These are phyloP conservation scores for Puffinus mauretanicus DNA, from an alignment of 2,113 vertebrate genomes.

Conservation along the genomic window DNA sequence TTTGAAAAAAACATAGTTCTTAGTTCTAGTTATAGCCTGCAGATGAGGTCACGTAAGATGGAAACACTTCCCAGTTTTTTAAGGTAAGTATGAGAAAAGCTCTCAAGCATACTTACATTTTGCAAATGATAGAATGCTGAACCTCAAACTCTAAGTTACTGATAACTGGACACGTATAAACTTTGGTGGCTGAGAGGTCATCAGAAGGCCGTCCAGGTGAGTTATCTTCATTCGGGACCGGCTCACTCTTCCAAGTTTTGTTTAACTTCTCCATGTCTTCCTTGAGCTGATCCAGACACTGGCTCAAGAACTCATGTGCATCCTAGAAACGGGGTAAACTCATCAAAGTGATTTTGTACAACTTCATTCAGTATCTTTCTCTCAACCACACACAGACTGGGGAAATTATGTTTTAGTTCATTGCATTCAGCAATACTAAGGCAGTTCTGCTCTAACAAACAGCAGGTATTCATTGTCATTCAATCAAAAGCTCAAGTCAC, in stretches of 20 bases:
- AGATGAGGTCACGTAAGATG: background rate
- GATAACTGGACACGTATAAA: constrained; percentile 93
- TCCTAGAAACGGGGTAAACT: constrained; percentile 75
- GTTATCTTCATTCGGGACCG: constrained; percentile 76
- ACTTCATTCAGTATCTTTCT: background rate
- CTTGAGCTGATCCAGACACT: constrained; percentile 97
- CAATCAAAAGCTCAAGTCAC: background rate
- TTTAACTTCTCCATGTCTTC: constrained; percentile 97
- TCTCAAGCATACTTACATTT: constrained; percentile 80
- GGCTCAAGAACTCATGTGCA: constrained; percentile 97
- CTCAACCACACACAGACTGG: background rate
- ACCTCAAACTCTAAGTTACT: constrained; percentile 98
- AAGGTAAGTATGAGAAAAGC: background rate
- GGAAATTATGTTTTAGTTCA: background rate
- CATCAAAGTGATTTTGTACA: background rate
- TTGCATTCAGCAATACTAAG: background rate
- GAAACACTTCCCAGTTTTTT: background rate
- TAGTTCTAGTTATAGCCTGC: background rate
- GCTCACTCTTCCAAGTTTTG: constrained; percentile 88
- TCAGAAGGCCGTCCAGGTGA: constrained; percentile 69
- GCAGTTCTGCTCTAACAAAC: background rate
- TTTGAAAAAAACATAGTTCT: background rate
- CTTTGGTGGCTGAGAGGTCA: constrained; percentile 82
- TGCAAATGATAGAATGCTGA: constrained; percentile 96
- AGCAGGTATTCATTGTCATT: background rate